Percentiles rank a stretch among this genome's conserved stretches.
These are phyloP conservation scores for Percina caprodes DNA, from an alignment of 2,113 vertebrate genomes.

Conservation along the genomic window DNA sequence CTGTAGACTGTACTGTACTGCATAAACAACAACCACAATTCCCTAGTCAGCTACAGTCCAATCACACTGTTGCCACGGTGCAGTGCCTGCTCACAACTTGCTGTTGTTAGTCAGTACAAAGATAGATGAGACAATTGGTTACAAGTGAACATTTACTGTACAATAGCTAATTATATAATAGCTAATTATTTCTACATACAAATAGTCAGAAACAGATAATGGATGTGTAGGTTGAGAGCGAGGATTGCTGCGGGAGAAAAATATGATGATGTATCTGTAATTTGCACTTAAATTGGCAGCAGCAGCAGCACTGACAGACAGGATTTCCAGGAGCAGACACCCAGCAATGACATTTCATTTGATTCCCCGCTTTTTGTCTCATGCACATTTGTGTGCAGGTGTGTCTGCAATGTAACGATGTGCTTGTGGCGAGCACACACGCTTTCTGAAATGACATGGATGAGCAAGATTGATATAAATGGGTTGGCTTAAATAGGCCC, in stretches of 20 bases:
- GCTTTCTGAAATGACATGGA: conserved; percentile 39
- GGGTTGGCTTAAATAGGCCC: conserved; percentile 9
- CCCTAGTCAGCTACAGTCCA: neutral
- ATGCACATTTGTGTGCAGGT: conserved; percentile 35
- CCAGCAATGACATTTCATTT: conserved; percentile 38
- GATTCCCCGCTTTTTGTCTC: conserved; percentile 31
- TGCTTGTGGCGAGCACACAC: neutral
- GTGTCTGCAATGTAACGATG: conserved; percentile 5
- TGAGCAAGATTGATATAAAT: conserved; percentile 34
- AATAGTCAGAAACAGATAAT: conserved; percentile 3
- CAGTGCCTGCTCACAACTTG: neutral
- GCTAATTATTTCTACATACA: conserved; percentile 6
- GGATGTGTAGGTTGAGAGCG: neutral
- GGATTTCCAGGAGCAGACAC: conserved; percentile 21
- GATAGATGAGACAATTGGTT: neutral
- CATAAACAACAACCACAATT: neutral
- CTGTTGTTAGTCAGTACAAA: neutral
- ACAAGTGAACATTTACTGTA: neutral
- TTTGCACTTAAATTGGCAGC: conserved; percentile 31
- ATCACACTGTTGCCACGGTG: neutral
- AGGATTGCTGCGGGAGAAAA: conserved; percentile 6
- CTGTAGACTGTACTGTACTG: neutral
- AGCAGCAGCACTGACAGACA: neutral
- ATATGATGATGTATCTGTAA: conserved; percentile 4
- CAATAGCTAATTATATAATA: conserved; percentile 14